Conservation (phyloP, 2,888 invertebrate species). For the Drosophila seclusa region DNA sequence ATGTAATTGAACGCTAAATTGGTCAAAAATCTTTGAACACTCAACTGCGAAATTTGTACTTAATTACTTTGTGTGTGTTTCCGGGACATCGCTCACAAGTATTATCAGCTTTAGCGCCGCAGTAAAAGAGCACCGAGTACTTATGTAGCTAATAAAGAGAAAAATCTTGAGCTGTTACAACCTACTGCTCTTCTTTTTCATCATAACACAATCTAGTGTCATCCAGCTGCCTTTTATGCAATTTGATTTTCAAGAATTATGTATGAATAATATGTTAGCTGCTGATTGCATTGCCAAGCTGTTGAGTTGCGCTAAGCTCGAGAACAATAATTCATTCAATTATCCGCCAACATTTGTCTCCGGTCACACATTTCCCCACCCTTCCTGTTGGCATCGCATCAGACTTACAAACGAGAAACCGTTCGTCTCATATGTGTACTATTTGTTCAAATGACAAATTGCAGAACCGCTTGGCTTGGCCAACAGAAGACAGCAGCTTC, state of each 20-base stretch:
- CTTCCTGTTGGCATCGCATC: neutral
- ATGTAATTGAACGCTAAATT: slow-evolving; percentile 75
- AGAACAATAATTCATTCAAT: slow-evolving; percentile 62
- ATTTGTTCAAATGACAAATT: slow-evolving; percentile 79
- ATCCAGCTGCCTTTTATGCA: slow-evolving; percentile 2
- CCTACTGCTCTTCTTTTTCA: neutral
- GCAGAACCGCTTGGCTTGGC: slow-evolving; percentile 64
- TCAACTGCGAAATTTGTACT: slow-evolving; percentile 43
- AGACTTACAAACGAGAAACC: slow-evolving; percentile 51
- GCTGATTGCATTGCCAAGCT: slow-evolving; percentile 35
- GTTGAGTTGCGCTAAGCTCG: slow-evolving; percentile 38
- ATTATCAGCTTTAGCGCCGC: neutral
- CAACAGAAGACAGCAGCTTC: slow-evolving; percentile 32
- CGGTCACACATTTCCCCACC: slow-evolving; percentile 7
- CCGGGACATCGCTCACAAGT: neutral
- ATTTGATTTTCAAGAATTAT: slow-evolving; percentile 23
- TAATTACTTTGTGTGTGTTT: slow-evolving; percentile 54
- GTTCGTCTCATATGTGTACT: slow-evolving; percentile 66
- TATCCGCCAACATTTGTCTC: slow-evolving; percentile 32
- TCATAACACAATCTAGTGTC: neutral
- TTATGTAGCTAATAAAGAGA: slow-evolving; percentile 2
- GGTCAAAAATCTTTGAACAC: slow-evolving; percentile 48
- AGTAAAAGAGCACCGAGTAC: neutral
- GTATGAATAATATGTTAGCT: slow-evolving; percentile 27
- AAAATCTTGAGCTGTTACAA: neutral